Percentiles rank a stretch among this genome's conserved stretches.
phyloP scores from a whole-genome alignment of 2,113 vertebrate genomes.

The Carollia perspicillata region DNA sequence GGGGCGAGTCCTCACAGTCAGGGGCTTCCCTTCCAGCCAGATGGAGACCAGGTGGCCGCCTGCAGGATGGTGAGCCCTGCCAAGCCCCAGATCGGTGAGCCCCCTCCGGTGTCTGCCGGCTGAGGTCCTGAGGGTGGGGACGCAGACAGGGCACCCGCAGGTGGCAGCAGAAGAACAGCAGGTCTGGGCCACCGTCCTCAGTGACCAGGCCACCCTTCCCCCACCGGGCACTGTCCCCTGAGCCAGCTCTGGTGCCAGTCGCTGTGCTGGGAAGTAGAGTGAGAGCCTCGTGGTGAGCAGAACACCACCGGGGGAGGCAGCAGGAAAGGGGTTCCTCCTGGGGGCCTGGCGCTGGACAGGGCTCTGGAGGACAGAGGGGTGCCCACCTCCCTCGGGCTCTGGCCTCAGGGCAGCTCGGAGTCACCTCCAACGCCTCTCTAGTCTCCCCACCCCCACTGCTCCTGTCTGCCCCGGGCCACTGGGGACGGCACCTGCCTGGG shows the following conservation, averaged over 20 bases:
- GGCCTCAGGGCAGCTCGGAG: not conserved
- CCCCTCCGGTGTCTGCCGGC: not conserved
- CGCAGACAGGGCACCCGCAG: not conserved
- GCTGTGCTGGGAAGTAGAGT: not conserved
- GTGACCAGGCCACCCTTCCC: not conserved
- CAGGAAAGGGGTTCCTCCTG: too few species aligned
- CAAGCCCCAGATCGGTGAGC: not conserved
- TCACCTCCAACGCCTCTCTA: not conserved
- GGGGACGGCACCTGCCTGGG: too few species aligned
- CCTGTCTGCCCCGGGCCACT: not conserved
- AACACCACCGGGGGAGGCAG: rapidly evolving
- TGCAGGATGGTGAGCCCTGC: not conserved
- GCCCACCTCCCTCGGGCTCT: too few species aligned
- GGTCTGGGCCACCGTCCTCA: not conserved
- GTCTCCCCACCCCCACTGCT: rapidly evolving
- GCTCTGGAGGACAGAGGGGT: not conserved
- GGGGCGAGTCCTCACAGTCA: rapidly evolving
- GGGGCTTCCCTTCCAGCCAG: not conserved
- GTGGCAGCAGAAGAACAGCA: not conserved
- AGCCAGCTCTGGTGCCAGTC: too few species aligned
- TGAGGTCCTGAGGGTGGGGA: not conserved
- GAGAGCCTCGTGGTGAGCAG: not conserved
- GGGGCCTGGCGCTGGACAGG: not conserved
- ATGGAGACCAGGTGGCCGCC: not conserved
- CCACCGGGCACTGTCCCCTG: rapidly evolving